Percentiles rank a stretch among this genome's conserved stretches.
Evolutionary conservation across 2,888 invertebrate species (phyloP).

Genomic region (Andrena hattorfiana): DNA sequence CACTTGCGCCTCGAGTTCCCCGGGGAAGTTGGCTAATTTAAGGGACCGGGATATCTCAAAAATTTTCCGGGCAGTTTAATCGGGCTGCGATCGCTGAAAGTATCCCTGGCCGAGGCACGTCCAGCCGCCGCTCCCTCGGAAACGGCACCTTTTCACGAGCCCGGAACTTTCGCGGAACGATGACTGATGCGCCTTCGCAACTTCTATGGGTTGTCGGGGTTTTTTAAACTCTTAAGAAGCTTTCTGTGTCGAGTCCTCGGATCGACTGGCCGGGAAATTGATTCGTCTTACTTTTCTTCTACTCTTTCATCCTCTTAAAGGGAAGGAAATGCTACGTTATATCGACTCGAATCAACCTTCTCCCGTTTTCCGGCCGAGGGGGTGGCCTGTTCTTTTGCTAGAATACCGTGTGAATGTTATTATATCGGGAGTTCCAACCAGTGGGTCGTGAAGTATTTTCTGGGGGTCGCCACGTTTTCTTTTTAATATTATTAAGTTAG

Average conservation of each 20-base stretch:
- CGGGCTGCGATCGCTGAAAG: constrained; percentile 30
- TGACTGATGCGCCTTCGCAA: constrained; percentile 4
- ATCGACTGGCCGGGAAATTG: background rate
- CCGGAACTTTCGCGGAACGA: background rate
- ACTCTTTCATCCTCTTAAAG: background rate
- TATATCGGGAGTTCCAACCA: too few relatives aligned
- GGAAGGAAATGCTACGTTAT: background rate
- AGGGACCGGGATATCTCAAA: constrained; percentile 47
- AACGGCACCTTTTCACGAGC: background rate
- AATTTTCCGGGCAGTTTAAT: constrained; percentile 56
- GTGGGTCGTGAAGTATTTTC: too few relatives aligned
- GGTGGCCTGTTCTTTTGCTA: too few relatives aligned
- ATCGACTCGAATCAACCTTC: background rate
- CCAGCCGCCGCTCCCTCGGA: background rate
- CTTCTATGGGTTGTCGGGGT: background rate
- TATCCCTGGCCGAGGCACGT: background rate
- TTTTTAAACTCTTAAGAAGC: background rate
- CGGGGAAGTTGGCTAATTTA: constrained; percentile 41
- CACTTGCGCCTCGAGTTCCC: constrained; percentile 25
- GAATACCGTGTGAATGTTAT: too few relatives aligned
- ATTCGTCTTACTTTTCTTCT: background rate
- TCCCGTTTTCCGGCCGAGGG: too few relatives aligned
- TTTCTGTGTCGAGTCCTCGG: background rate
- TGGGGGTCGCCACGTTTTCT: too few relatives aligned
- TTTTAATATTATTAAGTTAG: too few relatives aligned